These are phyloP conservation scores for Syritta pipiens DNA, from an alignment of 2,888 invertebrate genomes.

Conservation along the genomic window DNA sequence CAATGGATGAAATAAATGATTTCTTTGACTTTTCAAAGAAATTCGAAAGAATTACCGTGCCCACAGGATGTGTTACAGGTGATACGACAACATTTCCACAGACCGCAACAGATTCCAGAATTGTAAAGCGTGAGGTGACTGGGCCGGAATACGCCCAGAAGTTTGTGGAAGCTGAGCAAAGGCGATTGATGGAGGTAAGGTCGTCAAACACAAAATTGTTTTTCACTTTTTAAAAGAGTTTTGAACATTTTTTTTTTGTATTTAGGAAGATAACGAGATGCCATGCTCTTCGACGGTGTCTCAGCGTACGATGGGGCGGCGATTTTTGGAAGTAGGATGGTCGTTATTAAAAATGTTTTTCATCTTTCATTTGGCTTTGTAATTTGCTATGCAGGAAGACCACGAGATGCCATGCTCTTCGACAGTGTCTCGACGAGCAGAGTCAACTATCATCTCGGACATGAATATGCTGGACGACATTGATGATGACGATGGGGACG, in stretches of 20 bases:
- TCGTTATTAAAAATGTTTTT: too few species aligned
- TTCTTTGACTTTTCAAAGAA: slow-evolving; percentile 78
- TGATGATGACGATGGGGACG: slow-evolving; percentile 66
- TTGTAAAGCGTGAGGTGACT: slow-evolving; percentile 73
- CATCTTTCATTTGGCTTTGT: too few species aligned
- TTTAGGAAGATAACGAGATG: slow-evolving; percentile 47
- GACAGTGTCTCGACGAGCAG: not conserved
- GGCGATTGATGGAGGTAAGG: slow-evolving; percentile 73
- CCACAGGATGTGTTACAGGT: slow-evolving; percentile 70
- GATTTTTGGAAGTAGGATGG: too few species aligned
- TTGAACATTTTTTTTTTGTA: not conserved
- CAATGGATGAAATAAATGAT: slow-evolving; percentile 76
- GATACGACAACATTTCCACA: slow-evolving; percentile 50
- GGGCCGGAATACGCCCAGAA: slow-evolving; percentile 73
- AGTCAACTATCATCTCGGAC: slow-evolving; percentile 47
- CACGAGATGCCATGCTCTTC: too few species aligned
- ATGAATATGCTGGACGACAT: slow-evolving; percentile 75
- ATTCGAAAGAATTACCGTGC: slow-evolving; percentile 72
- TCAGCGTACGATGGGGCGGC: too few species aligned
- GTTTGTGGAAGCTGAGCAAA: slow-evolving; percentile 71
- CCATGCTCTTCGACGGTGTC: too few species aligned
- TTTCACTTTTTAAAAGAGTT: too few species aligned
- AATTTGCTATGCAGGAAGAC: too few species aligned
- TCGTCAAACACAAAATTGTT: too few species aligned
- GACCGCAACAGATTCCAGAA: slow-evolving; percentile 63